phyloP scores from a whole-genome alignment of 2,888 invertebrate species.

The Drosophila nr. fundita region DNA sequence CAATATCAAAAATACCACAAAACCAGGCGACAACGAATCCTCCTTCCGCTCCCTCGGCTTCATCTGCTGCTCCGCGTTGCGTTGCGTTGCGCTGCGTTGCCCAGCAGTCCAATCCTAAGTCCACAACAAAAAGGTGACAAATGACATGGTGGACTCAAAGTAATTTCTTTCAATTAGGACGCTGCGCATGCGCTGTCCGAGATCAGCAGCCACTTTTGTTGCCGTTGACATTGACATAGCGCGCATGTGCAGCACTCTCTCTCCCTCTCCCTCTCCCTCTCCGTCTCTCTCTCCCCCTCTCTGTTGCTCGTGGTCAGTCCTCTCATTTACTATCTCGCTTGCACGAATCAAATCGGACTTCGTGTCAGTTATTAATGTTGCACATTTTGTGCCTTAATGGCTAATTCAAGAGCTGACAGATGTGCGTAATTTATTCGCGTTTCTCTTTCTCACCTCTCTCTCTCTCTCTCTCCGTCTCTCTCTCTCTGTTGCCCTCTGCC shows the following conservation, averaged over 20 bases:
- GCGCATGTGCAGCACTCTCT: slow-evolving; percentile 62
- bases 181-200: slow-evolving; percentile 74
- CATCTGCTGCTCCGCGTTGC: not conserved
- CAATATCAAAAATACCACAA: slow-evolving; percentile 49
- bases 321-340: slow-evolving; percentile 17
- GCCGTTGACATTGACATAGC: slow-evolving; percentile 83
- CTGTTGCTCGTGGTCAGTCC: not conserved
- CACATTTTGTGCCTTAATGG: slow-evolving; percentile 85
- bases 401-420: slow-evolving; percentile 85
- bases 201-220: slow-evolving; percentile 73
- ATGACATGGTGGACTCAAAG: slow-evolving; percentile 81
- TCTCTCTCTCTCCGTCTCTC: slow-evolving; percentile 11
- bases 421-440: slow-evolving; percentile 84
- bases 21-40: slow-evolving; percentile 8
- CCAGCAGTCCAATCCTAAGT: slow-evolving; percentile 34
- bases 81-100: not conserved
- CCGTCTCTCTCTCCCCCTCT: slow-evolving; percentile 9
- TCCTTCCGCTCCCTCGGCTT: not conserved
- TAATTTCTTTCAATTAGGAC: slow-evolving; percentile 84
- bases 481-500: slow-evolving; percentile 6
- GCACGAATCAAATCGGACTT: slow-evolving; percentile 83
- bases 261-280: slow-evolving; percentile 13
- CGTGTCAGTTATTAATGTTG: slow-evolving; percentile 85
- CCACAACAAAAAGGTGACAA: slow-evolving; percentile 79
- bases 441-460: slow-evolving; percentile 44